Conservation (phyloP, 2,113 vertebrate genomes). For the Zosterops borbonicus region DNA sequence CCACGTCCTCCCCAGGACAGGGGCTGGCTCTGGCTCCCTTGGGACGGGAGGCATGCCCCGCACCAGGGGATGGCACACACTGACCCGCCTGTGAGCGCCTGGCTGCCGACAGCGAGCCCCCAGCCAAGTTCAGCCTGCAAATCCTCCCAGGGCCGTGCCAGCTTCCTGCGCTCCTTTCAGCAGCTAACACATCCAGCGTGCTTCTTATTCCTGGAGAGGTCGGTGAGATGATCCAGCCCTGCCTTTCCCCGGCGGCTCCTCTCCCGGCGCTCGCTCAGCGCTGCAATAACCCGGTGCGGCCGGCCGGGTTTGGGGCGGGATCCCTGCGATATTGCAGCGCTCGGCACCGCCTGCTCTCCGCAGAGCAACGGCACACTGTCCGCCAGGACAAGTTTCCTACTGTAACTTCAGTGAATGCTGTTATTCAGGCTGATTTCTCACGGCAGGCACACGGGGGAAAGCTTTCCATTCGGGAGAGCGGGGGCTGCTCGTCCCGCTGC, state of each 20-base stretch:
- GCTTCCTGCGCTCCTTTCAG: neutral
- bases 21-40: neutral
- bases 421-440: conserved; percentile 37
- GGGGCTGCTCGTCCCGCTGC: neutral
- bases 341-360: neutral
- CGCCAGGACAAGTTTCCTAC: conserved; percentile 48
- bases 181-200: neutral
- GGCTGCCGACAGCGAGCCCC: neutral
- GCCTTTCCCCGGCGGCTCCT: neutral
- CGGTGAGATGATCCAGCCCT: neutral
- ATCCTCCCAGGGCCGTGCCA: neutral
- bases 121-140: neutral
- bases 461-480: neutral
- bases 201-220: neutral
- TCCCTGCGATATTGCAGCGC: neutral
- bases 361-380: conserved; percentile 25
- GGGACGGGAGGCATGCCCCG: neutral
- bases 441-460: neutral
- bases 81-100: neutral
- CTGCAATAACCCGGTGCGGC: neutral
- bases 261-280: neutral
- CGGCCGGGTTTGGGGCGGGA: neutral
- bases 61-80: neutral
- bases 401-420: conserved; percentile 45
- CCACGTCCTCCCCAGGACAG: neutral